Evolutionary conservation across 2,888 invertebrate genomes (phyloP).

Genomic region (Odontomyia ornata): DNA sequence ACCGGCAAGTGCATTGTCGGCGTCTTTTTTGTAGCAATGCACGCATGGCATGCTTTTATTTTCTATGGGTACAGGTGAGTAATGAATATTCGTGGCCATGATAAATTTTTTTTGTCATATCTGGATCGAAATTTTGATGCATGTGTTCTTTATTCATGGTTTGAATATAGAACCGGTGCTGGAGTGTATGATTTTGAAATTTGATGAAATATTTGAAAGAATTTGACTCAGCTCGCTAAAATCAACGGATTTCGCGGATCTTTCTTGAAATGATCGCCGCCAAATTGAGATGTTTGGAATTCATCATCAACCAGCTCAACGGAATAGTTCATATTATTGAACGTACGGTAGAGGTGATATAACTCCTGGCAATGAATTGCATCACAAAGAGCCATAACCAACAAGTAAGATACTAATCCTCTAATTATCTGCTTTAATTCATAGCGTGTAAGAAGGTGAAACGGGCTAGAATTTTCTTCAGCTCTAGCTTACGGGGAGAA

Average conservation of each 20-base stretch:
- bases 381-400: conserved; percentile 22
- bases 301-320: no score
- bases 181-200: no score
- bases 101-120: neutral
- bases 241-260: no score
- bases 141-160: neutral
- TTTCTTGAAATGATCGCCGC: no score
- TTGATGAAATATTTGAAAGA: no score
- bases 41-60: conserved; percentile 26
- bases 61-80: conserved; percentile 26
- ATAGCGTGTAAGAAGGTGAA: conserved; percentile 7
- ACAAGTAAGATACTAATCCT: conserved; percentile 33
- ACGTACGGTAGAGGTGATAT: neutral
- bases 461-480: neutral
- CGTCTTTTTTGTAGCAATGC: neutral
- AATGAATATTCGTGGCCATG: neutral
- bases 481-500: neutral
- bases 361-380: neutral
- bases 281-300: no score
- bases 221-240: no score
- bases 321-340: no score
- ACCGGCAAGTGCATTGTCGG: conserved; percentile 38
- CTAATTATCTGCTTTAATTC: conserved; percentile 22
- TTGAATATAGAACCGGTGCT: no score
- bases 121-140: neutral